These are phyloP conservation scores for Lerista edwardsae DNA, from an alignment of 2,797 vertebrate genomes.

Conservation along the genomic window DNA sequence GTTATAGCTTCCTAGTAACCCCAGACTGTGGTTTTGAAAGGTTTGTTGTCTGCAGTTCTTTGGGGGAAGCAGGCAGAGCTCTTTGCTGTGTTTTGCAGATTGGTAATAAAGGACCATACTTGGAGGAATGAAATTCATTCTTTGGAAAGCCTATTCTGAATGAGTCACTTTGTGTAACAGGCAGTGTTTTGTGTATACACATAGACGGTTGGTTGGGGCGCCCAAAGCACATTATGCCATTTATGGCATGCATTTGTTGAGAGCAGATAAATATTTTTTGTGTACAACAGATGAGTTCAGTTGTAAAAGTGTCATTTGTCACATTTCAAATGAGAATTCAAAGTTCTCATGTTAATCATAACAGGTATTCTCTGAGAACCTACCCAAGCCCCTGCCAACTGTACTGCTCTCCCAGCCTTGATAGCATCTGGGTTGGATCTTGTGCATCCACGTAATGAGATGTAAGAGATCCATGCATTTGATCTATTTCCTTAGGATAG, in stretches of 20 bases:
- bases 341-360: conserved; percentile 55
- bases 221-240: conserved; percentile 17
- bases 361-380: conserved; percentile 36
- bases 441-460: conserved; percentile 58
- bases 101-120: not conserved
- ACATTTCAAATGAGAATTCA: conserved; percentile 38
- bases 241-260: conserved; percentile 45
- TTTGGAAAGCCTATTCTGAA: conserved; percentile 44
- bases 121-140: conserved; percentile 42
- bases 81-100: conserved; percentile 2
- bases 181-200: conserved; percentile 30
- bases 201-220: not conserved
- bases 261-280: not conserved
- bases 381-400: conserved; percentile 33
- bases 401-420: conserved; percentile 19
- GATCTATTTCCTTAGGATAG: conserved; percentile 47
- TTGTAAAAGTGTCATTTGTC: conserved; percentile 34
- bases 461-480: not conserved
- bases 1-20: conserved; percentile 58
- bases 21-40: conserved; percentile 43
- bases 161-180: conserved; percentile 42
- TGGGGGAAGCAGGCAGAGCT: conserved; percentile 22
- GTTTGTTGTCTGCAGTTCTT: conserved; percentile 30
- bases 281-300: not conserved
- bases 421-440: conserved; percentile 58